Evolutionary conservation across 2,888 invertebrate genomes (phyloP).

Genomic region (Ochropacha duplaris): DNA sequence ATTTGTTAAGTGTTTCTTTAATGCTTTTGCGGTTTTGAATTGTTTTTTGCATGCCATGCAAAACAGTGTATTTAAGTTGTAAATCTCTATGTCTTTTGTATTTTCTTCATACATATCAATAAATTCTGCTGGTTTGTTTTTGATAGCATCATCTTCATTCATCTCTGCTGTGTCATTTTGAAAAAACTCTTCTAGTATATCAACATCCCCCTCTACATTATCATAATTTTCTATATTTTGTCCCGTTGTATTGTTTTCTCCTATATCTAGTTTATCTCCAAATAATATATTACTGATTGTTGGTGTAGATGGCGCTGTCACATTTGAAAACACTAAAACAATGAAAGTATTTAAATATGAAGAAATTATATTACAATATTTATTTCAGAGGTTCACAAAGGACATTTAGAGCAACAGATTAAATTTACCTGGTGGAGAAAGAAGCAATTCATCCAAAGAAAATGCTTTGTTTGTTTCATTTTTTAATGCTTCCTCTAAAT

Average conservation of each 20-base stretch:
- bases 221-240: slow-evolving; percentile 30
- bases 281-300: slow-evolving; percentile 66
- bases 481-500: slow-evolving; percentile 59
- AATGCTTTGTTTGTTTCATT: slow-evolving; percentile 45
- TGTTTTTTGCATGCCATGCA: slow-evolving; percentile 58
- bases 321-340: slow-evolving; percentile 28
- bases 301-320: slow-evolving; percentile 57
- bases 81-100: slow-evolving; percentile 7
- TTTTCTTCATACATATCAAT: slow-evolving; percentile 7
- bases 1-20: slow-evolving; percentile 50
- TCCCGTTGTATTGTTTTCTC: slow-evolving; percentile 17
- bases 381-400: too few species aligned
- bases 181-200: slow-evolving; percentile 51
- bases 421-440: slow-evolving; percentile 56
- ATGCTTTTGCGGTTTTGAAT: slow-evolving; percentile 31
- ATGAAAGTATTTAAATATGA: neutral
- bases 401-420: slow-evolving; percentile 10
- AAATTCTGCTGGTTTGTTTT: neutral
- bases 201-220: slow-evolving; percentile 30
- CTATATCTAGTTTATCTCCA: slow-evolving; percentile 44
- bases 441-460: slow-evolving; percentile 54
- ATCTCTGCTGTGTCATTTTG: slow-evolving; percentile 13
- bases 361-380: too few species aligned
- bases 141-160: neutral
- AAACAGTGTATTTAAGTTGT: slow-evolving; percentile 14